A percentile compares a stretch with the other conserved stretches of the same genome.
These are phyloP conservation scores for Hedychridium roseum DNA, from an alignment of 2,888 invertebrate species.

Conservation along the genomic window DNA sequence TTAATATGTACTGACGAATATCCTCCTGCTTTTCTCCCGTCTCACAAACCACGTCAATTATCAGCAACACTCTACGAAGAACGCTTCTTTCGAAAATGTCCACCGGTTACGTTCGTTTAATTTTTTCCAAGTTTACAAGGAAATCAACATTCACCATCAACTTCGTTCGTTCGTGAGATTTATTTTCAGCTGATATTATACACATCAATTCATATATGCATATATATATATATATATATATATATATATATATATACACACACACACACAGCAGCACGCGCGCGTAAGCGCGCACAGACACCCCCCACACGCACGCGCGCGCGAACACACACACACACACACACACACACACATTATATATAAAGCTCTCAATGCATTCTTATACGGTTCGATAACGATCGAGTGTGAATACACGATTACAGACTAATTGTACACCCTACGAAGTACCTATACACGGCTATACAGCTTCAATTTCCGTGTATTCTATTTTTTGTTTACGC, in stretches of 20 bases:
- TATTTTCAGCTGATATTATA: constrained; percentile 37
- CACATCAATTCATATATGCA: constrained; percentile 41
- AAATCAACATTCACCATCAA: no score
- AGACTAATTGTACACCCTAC: constrained; percentile 23
- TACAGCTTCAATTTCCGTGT: constrained; percentile 23
- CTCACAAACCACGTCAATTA: no score
- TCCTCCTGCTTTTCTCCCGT: no score
- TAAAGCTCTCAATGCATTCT: no score
- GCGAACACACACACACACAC: constrained; percentile 14
- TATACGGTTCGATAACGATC: constrained; percentile 25
- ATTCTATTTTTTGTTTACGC: constrained; percentile 9
- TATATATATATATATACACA: not conserved
- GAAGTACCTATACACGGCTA: constrained; percentile 36
- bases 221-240: constrained; percentile 27
- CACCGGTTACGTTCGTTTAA: no score
- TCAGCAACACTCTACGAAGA: no score
- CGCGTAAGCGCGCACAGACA: not conserved
- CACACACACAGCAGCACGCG: no score
- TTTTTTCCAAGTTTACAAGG: no score
- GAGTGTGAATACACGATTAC: constrained; percentile 33
- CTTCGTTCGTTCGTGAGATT: constrained; percentile 25
- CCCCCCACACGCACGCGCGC: not conserved
- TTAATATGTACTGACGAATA: no score
- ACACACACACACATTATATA: constrained; percentile 23
- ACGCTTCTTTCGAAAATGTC: no score